These are phyloP conservation scores for Tenthredo distinguenda DNA, from an alignment of 2,888 invertebrate species.

Conservation along the genomic window DNA sequence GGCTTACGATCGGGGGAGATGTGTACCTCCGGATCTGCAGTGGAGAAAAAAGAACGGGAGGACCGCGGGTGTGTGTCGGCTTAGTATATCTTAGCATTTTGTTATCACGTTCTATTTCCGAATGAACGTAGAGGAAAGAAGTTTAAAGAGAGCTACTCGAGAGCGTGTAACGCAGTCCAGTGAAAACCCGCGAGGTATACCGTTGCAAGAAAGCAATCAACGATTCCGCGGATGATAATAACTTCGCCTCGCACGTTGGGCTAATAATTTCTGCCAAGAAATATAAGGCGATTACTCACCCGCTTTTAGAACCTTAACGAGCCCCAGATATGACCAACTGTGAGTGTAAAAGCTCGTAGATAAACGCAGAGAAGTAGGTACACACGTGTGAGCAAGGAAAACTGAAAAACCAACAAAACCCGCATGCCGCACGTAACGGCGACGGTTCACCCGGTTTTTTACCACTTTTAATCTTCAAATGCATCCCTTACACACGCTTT, in stretches of 20 bases:
- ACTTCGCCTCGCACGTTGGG: not conserved
- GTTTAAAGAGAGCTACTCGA: not conserved
- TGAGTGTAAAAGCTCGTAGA: not conserved
- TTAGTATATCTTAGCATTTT: not conserved
- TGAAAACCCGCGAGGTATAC: too few species aligned
- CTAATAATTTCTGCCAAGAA: not conserved
- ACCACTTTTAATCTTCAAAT: slow-evolving; percentile 38
- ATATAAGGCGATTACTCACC: slow-evolving; percentile 2
- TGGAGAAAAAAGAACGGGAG: not conserved
- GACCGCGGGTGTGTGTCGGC: not conserved
- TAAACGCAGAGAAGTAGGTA: not conserved
- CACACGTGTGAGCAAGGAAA: not conserved
- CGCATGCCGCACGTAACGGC: not conserved
- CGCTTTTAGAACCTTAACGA: slow-evolving; percentile 21
- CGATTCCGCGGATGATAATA: slow-evolving; percentile 6
- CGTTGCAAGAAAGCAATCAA: slow-evolving; percentile 2
- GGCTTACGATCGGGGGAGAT: slow-evolving; percentile 28
- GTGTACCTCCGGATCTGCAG: not conserved
- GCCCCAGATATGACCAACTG: not conserved
- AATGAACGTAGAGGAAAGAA: not conserved
- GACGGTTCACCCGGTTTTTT: not conserved
- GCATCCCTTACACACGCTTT: not conserved
- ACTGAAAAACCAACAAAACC: not conserved
- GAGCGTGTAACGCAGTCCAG: not conserved
- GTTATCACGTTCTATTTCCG: not conserved